A percentile compares a stretch with the other conserved stretches of the same genome.
Evolutionary conservation across 2,888 invertebrate genomes (phyloP).

Genomic region (Eretmocerus hayati): DNA sequence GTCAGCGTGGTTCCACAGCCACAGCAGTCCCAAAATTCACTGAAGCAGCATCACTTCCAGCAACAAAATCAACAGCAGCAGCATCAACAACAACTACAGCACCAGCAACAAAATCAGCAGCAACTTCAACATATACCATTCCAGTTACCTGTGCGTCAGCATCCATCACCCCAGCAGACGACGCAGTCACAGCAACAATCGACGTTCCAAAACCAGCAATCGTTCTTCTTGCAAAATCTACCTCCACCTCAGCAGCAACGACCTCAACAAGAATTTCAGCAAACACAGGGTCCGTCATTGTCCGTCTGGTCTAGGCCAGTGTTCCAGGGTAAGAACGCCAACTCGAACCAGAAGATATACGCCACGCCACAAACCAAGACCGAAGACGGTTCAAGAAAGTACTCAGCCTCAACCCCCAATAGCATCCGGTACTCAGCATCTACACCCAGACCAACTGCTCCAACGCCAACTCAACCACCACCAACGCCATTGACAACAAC

Average conservation of each 20-base stretch:
- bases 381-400: slow-evolving; percentile 25
- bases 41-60: slow-evolving; percentile 20
- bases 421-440: slow-evolving; percentile 28
- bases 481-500: slow-evolving; percentile 50
- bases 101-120: slow-evolving; percentile 36
- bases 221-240: slow-evolving; percentile 34
- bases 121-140: slow-evolving; percentile 37
- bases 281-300: slow-evolving; percentile 34
- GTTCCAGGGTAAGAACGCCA: slow-evolving; percentile 24
- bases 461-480: slow-evolving; percentile 49
- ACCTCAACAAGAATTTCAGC: slow-evolving; percentile 38
- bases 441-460: slow-evolving; percentile 44
- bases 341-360: slow-evolving; percentile 36
- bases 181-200: slow-evolving; percentile 34
- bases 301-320: slow-evolving; percentile 40
- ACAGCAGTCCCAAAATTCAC: slow-evolving; percentile 17
- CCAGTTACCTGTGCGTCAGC: too few species aligned
- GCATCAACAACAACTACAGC: slow-evolving; percentile 34
- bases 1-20: slow-evolving; percentile 21
- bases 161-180: slow-evolving; percentile 34
- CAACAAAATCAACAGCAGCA: slow-evolving; percentile 37
- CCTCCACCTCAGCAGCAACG: slow-evolving; percentile 38
- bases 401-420: slow-evolving; percentile 44
- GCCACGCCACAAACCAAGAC: slow-evolving; percentile 39
- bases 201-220: slow-evolving; percentile 34